A percentile compares a stretch with the other conserved stretches of the same genome.
These are phyloP conservation scores for Drosophila murphyi DNA, from an alignment of 1,140 invertebrate genomes.

Conservation along the genomic window DNA sequence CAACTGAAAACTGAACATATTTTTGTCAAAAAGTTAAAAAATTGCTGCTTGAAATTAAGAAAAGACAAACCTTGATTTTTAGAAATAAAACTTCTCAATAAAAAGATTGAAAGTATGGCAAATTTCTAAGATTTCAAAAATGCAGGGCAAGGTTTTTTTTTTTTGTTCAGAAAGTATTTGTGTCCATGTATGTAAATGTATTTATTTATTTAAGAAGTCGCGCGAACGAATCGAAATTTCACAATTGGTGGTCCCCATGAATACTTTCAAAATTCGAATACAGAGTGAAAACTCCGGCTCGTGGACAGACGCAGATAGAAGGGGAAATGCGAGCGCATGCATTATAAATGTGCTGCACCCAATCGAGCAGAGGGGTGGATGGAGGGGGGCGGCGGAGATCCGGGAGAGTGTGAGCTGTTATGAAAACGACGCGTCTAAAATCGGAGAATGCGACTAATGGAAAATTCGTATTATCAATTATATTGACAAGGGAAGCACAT, in stretches of 20 bases:
- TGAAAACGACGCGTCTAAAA: conserved; percentile 62
- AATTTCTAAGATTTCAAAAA: no score
- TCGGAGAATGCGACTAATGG: conserved; percentile 75
- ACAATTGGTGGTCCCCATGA: conserved; percentile 64
- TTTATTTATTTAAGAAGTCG: conserved; percentile 64
- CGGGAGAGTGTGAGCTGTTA: conserved; percentile 13
- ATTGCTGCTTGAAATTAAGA: no score
- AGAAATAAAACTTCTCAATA: no score
- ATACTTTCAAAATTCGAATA: conserved; percentile 48
- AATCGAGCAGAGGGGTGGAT: not conserved
- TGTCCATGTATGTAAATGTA: conserved; percentile 28
- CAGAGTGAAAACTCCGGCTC: conserved; percentile 32
- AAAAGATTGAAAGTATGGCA: no score
- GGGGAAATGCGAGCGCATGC: not conserved
- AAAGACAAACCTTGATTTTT: no score
- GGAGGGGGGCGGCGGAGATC: not conserved
- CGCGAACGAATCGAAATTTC: conserved; percentile 49
- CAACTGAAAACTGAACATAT: no score
- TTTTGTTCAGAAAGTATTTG: not conserved
- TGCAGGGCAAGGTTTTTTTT: no score
- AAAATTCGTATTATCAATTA: conserved; percentile 82
- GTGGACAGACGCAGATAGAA: not conserved
- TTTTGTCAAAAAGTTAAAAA: no score
- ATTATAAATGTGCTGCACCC: conserved; percentile 13
- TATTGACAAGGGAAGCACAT: conserved; percentile 67